Percentiles rank a stretch among this genome's conserved stretches.
Evolutionary conservation across 2,888 invertebrate genomes (phyloP).

Genomic region (Coremacera marginata): DNA sequence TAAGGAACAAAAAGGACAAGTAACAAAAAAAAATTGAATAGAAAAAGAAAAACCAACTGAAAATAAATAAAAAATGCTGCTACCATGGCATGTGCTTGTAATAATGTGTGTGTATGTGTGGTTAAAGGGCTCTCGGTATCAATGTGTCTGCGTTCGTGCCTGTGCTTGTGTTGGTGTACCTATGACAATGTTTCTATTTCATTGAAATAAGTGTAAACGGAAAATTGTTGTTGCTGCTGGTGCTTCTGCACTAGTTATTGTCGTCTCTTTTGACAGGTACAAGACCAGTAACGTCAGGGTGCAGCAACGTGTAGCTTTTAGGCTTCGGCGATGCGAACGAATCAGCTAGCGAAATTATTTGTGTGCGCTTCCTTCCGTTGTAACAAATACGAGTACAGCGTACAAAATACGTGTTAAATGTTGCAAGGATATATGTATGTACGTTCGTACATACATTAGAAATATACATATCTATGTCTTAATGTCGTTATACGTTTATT

Average conservation of each 20-base stretch:
- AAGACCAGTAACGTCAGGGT: not conserved
- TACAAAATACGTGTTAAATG: not conserved
- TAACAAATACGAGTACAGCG: not conserved
- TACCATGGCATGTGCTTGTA: not conserved
- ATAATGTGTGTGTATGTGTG: conserved; percentile 2
- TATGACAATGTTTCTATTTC: not conserved
- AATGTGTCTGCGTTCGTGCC: not conserved
- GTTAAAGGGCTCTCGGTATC: too few species aligned
- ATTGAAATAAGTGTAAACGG: conserved; percentile 12
- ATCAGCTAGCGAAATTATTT: not conserved
- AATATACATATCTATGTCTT: too few species aligned
- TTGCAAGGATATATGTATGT: not conserved
- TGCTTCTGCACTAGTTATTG: not conserved
- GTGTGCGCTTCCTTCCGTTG: not conserved
- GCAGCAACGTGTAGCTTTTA: not conserved
- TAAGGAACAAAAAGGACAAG: not conserved
- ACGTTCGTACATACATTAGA: not conserved
- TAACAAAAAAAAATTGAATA: not conserved
- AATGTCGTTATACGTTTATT: not conserved
- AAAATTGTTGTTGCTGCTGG: not conserved
- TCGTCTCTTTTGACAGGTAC: too few species aligned
- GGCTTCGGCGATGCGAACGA: not conserved
- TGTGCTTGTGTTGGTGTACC: conserved; percentile 15
- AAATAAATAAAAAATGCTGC: not conserved
- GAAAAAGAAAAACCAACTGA: not conserved